A percentile compares a stretch with the other conserved stretches of the same genome.
Conservation (phyloP, 1,140 invertebrate species). For the Pemphigus obesinymphae region DNA sequence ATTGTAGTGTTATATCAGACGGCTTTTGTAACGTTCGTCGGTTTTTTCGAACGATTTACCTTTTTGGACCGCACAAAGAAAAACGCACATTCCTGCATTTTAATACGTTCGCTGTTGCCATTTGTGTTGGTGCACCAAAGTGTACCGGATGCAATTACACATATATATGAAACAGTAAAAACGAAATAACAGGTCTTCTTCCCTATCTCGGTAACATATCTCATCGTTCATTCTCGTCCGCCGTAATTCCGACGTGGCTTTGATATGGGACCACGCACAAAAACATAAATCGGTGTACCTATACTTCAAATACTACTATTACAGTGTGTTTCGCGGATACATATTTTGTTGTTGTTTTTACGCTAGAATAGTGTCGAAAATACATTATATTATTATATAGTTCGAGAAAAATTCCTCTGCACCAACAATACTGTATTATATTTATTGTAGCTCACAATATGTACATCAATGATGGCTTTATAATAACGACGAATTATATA, state of each 20-base stretch:
- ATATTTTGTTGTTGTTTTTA: not conserved
- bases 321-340: not conserved
- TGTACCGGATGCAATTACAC: conserved; percentile 29
- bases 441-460: too few relatives aligned
- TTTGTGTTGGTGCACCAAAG: conserved; percentile 4
- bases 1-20: not conserved
- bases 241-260: not conserved
- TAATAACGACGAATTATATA: too few relatives aligned
- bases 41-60: conserved; percentile 8
- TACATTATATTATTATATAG: too few relatives aligned
- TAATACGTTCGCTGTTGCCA: not conserved
- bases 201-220: conserved; percentile 11
- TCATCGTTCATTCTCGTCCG: conserved; percentile 14
- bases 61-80: not conserved
- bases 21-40: not conserved
- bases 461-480: too few relatives aligned
- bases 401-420: too few relatives aligned
- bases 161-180: not conserved
- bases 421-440: too few relatives aligned
- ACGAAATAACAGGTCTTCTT: conserved; percentile 23
- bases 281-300: not conserved
- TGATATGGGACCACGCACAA: conserved; percentile 17
- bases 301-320: not conserved
- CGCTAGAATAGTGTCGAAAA: not conserved
- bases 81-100: conserved; percentile 1